Conservation (phyloP, 2,113 vertebrate species). For the Spheniscus mendiculus region DNA sequence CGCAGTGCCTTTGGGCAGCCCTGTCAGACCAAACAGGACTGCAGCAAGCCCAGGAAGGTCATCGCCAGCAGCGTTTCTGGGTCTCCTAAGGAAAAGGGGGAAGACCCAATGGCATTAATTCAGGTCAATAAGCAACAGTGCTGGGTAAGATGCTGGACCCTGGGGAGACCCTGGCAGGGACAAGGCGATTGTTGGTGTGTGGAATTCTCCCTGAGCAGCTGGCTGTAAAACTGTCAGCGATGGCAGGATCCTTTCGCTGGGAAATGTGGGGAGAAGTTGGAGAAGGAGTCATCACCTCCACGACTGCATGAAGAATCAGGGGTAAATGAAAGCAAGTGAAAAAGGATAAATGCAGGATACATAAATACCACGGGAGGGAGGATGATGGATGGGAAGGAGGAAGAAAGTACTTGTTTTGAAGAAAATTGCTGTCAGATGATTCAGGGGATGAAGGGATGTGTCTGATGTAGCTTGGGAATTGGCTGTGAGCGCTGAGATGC, state of each 20-base stretch:
- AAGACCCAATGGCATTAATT: background rate
- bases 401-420: conserved; percentile 19
- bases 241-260: background rate
- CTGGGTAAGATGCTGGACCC: background rate
- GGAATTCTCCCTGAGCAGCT: background rate
- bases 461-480: background rate
- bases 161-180: background rate
- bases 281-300: background rate
- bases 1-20: background rate
- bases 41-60: background rate
- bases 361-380: background rate
- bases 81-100: background rate
- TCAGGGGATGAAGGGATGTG: background rate
- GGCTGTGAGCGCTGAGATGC: background rate
- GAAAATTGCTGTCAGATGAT: conserved; percentile 11
- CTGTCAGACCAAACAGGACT: background rate
- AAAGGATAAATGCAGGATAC: background rate
- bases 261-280: background rate
- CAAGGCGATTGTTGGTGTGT: background rate
- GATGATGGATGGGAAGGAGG: background rate
- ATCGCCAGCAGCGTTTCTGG: background rate
- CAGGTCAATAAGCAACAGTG: background rate
- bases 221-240: background rate
- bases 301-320: background rate
- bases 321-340: background rate